phyloP scores from a whole-genome alignment of 23 tunicate genomes.

The Trididemnum miniatum region DNA sequence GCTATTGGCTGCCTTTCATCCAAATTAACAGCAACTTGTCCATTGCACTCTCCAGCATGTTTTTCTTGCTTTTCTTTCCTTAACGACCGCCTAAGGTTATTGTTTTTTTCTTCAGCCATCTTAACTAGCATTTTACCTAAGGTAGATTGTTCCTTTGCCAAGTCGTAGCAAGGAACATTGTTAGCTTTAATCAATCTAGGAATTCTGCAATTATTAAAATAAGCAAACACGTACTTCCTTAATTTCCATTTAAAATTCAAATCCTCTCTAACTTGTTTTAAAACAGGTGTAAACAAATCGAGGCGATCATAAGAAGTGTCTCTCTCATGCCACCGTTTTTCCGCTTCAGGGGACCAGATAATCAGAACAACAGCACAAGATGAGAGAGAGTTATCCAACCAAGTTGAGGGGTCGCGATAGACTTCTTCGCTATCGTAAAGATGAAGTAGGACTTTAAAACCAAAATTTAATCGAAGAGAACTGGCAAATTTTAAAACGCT shows the following conservation, averaged over 20 bases:
- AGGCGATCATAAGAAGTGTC: neutral
- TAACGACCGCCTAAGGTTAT: too few relatives aligned
- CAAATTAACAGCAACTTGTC: too few relatives aligned
- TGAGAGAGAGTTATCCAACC: conserved; percentile 30
- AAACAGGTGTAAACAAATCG: conserved; percentile 52
- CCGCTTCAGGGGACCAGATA: conserved; percentile 41
- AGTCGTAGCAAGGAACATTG: neutral
- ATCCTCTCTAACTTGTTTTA: conserved; percentile 26
- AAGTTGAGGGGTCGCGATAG: conserved; percentile 3
- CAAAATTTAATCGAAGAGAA: conserved; percentile 48
- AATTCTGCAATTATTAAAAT: conserved; percentile 43
- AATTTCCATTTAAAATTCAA: conserved; percentile 10
- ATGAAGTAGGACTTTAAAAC: conserved; percentile 45
- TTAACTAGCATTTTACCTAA: too few relatives aligned
- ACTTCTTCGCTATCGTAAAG: conserved; percentile 25
- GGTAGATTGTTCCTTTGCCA: too few relatives aligned
- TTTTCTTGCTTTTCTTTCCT: too few relatives aligned
- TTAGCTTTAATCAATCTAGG: conserved; percentile 12
- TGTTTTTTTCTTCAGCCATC: too few relatives aligned
- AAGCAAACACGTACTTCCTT: conserved; percentile 33
- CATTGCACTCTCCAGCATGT: too few relatives aligned
- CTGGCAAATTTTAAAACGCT: conserved; percentile 52
- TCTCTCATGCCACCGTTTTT: conserved; percentile 14
- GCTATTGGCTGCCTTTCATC: too few relatives aligned
- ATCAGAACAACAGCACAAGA: conserved; percentile 17